These are phyloP conservation scores for Dicrurus megarhynchus DNA, from an alignment of 2,113 vertebrate species.

Conservation along the genomic window DNA sequence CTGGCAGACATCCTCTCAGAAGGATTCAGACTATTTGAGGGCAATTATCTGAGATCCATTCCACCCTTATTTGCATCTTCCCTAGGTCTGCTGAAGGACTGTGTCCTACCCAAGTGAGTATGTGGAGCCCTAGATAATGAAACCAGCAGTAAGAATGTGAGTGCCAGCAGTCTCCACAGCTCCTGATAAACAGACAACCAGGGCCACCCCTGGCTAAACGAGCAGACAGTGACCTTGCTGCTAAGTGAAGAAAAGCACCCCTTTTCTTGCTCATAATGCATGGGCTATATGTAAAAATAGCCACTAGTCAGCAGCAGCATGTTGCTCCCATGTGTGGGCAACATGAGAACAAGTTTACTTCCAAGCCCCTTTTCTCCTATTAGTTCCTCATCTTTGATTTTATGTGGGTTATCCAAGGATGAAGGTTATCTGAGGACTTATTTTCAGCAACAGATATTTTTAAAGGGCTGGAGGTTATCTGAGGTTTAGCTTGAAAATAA, in stretches of 20 bases:
- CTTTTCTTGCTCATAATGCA: background rate
- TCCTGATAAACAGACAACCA: background rate
- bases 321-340: background rate
- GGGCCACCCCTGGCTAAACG: background rate
- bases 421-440: constrained; percentile 59
- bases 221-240: background rate
- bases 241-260: background rate
- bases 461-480: constrained; percentile 58
- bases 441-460: constrained; percentile 62
- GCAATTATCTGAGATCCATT: background rate
- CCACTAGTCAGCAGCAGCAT: background rate
- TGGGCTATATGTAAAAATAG: background rate
- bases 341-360: background rate
- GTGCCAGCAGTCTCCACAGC: background rate
- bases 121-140: background rate
- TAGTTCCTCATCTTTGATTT: constrained; percentile 24
- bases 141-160: background rate
- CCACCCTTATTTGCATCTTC: background rate
- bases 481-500: constrained; percentile 62
- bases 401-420: constrained; percentile 36
- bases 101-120: background rate
- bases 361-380: background rate
- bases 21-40: background rate
- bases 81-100: background rate
- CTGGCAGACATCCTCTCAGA: background rate